Evolutionary conservation across 1,140 invertebrate genomes (phyloP), one percentile per base, ranked within the genome.

Genomic region (Drosophila kanapiae): DNA sequence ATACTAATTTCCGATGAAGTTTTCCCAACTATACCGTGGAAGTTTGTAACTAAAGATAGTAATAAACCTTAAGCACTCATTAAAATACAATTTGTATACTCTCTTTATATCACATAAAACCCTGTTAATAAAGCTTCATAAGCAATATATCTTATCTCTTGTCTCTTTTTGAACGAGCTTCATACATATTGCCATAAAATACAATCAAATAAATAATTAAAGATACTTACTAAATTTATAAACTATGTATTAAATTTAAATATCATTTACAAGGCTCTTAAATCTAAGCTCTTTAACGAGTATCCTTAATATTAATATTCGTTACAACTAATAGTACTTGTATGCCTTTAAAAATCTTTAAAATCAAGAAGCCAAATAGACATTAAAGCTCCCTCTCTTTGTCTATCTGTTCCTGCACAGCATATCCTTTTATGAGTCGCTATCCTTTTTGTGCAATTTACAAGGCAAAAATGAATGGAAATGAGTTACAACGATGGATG

Each of bases 361-460:
- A 62, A 16, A n/a, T 35, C 29, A 10, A 14, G n/a, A 1, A 27
- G 8, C 8, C 14, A 33, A 33, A 31, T 35, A 1, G 0, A 38
- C 29, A 4, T 37, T 64, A 31, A 76, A 68, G 37, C 29, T 16
- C 2, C 48, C 29, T 38, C 13, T 13, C 38, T 40, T 6, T 38
- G 14, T 40, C 14, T 40, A 23, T 23, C 23, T 23, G 1, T 4
- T 8, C 3, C 37, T 23, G 29, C 16, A 23, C 23, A 63, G 47
- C 16, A 33, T 63, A 79, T 86, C 70, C 79, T 71, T 71, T 78
- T 71, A 45, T 68, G 38, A 45, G 63, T 35, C n/a, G 38, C 31
- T 45, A 58, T 78, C 54, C 53, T 59, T 74, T 74, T 85, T 85
- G 82, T 75, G 76, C 85, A 84, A 88, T 90, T 88, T 84, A 75